Conservation (phyloP, 2,113 vertebrate genomes). For the Enhydra lutris region DNA sequence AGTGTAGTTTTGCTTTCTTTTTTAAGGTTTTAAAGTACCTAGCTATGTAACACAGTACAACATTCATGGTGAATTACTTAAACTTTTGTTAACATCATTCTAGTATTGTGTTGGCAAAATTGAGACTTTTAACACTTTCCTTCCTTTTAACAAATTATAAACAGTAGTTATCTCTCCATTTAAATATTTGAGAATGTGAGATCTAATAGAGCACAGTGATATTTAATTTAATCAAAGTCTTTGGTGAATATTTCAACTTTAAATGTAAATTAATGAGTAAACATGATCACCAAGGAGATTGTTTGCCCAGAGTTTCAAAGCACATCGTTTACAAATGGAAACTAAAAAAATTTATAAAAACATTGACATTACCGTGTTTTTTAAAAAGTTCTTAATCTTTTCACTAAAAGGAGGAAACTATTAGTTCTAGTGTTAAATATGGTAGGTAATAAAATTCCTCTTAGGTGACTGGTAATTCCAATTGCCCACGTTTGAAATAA, state of each 20-base stretch:
- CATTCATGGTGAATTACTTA: neutral
- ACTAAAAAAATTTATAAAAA: conserved; percentile 81
- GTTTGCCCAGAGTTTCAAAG: conserved; percentile 82
- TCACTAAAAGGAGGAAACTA: conserved; percentile 79
- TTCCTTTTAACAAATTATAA: neutral
- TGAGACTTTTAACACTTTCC: neutral
- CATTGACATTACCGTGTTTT: conserved; percentile 83
- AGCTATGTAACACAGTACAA: neutral
- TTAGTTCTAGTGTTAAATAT: conserved; percentile 79
- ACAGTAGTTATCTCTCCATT: neutral
- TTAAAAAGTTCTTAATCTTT: conserved; percentile 80
- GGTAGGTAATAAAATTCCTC: conserved; percentile 74
- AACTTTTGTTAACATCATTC: neutral
- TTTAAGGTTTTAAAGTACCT: neutral
- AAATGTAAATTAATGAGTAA: conserved; percentile 90
- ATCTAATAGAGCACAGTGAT: conserved; percentile 83
- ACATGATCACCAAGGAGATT: conserved; percentile 86
- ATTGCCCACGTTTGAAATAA: conserved; percentile 75
- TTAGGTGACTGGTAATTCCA: conserved; percentile 75
- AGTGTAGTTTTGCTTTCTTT: neutral
- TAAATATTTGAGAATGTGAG: conserved; percentile 77
- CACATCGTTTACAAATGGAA: conserved; percentile 82
- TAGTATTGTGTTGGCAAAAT: neutral
- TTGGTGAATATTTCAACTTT: conserved; percentile 86
- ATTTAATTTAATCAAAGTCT: conserved; percentile 94